Base-by-base conservation (phyloP, 1,140 invertebrate species). In the Drosophila oshimai region DNA sequence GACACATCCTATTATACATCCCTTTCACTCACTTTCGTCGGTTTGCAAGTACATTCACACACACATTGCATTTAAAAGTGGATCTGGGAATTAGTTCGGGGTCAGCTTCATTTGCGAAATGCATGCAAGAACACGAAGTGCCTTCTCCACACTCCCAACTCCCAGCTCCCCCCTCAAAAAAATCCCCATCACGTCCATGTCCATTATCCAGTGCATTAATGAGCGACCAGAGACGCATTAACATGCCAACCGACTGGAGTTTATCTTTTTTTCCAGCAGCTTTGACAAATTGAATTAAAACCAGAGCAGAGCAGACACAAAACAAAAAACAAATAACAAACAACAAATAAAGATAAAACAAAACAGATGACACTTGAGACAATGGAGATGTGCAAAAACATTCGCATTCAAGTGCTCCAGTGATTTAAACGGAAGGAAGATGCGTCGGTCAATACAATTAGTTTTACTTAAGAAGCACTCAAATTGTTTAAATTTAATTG, bases 401-500 rank as follows among this genome's bases (percentile, higher is more conserved):
- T 22, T 24, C 10, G 54, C 24, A 24, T 22, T 24, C 10, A 10
- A 7, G 29, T n/a, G 24, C 12, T 31, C 34, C 17, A 61, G 57
- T 41, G 51, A 61, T 58, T 61, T 41, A 6, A 60, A 26, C 58
- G 53, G 54, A 62, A 60, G 58, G 36, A 60, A 62, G 28, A 44
- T 60, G 58, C 53, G 58, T 61, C 51, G 28, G 57, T 41, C 60
- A 79, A 83, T 86, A 73, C 79, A 84, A 80, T 84, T 84, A 84
- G 80, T 84, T 83, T 84, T 67, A 75, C 80, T 84, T 86, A 54
- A 53, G 64, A 44, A 60, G 71, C 80, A 75, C 79, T 84, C 75
- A 68, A 86, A 87, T 84, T 78, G 87, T 86, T 84, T 84, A 84
- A 84, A 75, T 84, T 86, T 84, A 84, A 87, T 84, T 84, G 80